These are phyloP conservation scores for Bergia puertoricense DNA, from an alignment of 92 coral and sea anemone genomes.

Conservation along the genomic window DNA sequence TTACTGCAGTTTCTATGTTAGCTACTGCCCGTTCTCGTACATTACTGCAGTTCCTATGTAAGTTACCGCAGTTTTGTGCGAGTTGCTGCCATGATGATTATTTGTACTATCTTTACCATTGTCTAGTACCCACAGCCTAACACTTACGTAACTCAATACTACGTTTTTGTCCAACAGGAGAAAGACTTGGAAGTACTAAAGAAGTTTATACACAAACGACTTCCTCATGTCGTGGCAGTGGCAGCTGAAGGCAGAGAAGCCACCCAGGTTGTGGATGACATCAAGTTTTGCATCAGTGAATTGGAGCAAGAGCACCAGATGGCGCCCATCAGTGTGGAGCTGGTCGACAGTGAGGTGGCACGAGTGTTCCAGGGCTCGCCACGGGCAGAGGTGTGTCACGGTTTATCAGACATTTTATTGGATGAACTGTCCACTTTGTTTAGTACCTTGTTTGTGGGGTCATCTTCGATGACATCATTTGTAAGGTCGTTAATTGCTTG, in stretches of 20 bases:
- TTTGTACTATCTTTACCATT: too few relatives aligned
- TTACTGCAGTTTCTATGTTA: too few relatives aligned
- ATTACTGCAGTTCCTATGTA: too few relatives aligned
- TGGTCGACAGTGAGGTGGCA: conserved; percentile 92
- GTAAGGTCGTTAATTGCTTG: too few relatives aligned
- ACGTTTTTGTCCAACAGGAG: conserved; percentile 52
- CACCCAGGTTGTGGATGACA: conserved; percentile 79
- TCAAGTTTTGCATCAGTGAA: conserved; percentile 87
- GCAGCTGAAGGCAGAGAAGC: conserved; percentile 88
- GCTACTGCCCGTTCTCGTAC: too few relatives aligned
- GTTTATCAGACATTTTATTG: background rate
- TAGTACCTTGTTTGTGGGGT: too few relatives aligned
- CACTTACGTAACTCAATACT: background rate
- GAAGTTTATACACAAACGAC: conserved; percentile 91
- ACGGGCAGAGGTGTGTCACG: conserved; percentile 77
- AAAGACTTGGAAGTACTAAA: conserved; percentile 83
- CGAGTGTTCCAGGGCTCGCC: conserved; percentile 82
- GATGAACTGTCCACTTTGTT: too few relatives aligned
- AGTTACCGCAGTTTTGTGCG: too few relatives aligned
- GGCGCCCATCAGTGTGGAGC: conserved; percentile 89
- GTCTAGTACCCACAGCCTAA: too few relatives aligned
- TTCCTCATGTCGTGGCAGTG: conserved; percentile 91
- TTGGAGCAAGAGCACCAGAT: conserved; percentile 97
- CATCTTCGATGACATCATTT: too few relatives aligned
- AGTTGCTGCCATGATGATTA: too few relatives aligned